A percentile compares a stretch with the other conserved stretches of the same genome.
Evolutionary conservation across 2,888 invertebrate genomes (phyloP).

Genomic region (Tenthredo scrophulariae): DNA sequence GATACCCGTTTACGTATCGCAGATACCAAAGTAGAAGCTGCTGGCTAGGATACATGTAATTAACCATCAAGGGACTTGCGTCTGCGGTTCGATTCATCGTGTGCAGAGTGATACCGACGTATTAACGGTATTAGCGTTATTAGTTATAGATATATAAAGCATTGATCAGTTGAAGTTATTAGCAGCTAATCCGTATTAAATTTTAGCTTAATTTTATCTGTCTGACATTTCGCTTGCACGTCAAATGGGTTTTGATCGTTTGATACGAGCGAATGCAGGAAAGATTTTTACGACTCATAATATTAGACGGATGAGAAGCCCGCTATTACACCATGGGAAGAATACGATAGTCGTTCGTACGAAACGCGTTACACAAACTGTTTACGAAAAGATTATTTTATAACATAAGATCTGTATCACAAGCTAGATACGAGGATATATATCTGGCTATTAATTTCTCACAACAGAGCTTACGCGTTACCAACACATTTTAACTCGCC

Average conservation of each 20-base stretch:
- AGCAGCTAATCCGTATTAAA: not conserved
- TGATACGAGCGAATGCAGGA: not conserved
- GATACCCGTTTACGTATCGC: constrained; percentile 34
- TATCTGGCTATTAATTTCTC: constrained; percentile 49
- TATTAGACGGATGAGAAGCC: not conserved
- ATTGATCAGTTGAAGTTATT: not conserved
- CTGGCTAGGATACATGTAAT: not conserved
- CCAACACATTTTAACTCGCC: constrained; percentile 43
- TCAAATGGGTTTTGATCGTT: not conserved
- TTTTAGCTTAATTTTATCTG: not conserved
- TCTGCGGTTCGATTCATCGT: not conserved
- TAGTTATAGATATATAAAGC: not conserved
- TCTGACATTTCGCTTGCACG: not conserved
- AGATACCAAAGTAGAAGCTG: not conserved
- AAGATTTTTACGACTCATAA: not conserved
- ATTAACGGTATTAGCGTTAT: not conserved
- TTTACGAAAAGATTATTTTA: constrained; percentile 40
- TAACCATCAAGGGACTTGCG: not conserved
- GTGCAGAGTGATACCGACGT: not conserved
- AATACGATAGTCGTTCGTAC: not conserved
- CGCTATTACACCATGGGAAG: not conserved
- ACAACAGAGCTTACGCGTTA: constrained; percentile 20
- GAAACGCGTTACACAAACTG: not conserved
- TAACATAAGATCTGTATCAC: constrained; percentile 43
- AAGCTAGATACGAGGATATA: constrained; percentile 38